A percentile compares a stretch with the other conserved stretches of the same genome.
These are phyloP conservation scores for Trissolcus japonicus DNA, from an alignment of 2,888 invertebrate genomes.

Conservation along the genomic window DNA sequence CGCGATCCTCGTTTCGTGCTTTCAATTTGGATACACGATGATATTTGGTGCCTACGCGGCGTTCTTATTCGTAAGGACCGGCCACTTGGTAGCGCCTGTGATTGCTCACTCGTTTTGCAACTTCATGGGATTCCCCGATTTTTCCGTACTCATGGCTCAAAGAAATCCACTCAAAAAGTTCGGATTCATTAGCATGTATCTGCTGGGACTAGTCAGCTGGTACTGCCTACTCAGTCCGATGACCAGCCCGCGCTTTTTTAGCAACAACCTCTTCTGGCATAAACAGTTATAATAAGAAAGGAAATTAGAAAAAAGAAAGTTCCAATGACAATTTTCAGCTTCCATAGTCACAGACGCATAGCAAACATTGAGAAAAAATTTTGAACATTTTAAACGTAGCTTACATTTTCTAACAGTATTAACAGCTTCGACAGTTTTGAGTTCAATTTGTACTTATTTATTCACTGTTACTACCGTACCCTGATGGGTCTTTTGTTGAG, in stretches of 20 bases:
- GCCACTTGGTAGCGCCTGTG: slow-evolving; percentile 91
- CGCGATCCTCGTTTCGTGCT: slow-evolving; percentile 85
- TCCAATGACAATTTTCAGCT: slow-evolving; percentile 11
- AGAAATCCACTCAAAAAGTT: slow-evolving; percentile 79
- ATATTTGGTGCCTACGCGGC: slow-evolving; percentile 96
- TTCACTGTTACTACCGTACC: too few relatives aligned
- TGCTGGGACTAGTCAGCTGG: slow-evolving; percentile 88
- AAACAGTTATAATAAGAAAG: slow-evolving; percentile 59
- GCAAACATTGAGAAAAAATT: neutral
- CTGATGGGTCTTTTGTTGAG: too few relatives aligned
- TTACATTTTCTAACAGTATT: neutral
- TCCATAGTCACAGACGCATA: neutral
- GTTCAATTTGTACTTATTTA: neutral
- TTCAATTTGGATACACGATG: slow-evolving; percentile 94
- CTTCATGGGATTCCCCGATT: slow-evolving; percentile 96
- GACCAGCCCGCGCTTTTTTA: slow-evolving; percentile 83
- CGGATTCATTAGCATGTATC: slow-evolving; percentile 82
- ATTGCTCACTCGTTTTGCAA: slow-evolving; percentile 96
- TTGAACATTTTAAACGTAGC: neutral
- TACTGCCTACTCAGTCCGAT: slow-evolving; percentile 85
- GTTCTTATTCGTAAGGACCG: slow-evolving; percentile 92
- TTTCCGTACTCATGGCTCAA: slow-evolving; percentile 83
- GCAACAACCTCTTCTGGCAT: slow-evolving; percentile 80
- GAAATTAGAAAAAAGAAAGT: slow-evolving; percentile 21
- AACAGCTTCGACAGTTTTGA: neutral